phyloP scores from a whole-genome alignment of 2,113 vertebrate genomes.

The Morone chrysops region DNA sequence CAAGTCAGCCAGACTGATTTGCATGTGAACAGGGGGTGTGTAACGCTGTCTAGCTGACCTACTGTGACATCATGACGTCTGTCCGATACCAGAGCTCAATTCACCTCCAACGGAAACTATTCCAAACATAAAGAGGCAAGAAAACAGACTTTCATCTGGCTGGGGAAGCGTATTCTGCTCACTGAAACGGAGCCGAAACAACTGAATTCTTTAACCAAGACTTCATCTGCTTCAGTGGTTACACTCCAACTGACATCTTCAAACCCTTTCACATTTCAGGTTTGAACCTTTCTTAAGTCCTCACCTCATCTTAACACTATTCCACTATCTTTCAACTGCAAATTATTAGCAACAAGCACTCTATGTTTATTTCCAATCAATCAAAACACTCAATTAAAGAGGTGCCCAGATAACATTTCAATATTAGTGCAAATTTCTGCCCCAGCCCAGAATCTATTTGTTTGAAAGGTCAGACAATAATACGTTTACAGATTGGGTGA shows the following conservation, averaged over 20 bases:
- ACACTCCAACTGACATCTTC: background rate
- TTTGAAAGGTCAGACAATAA: background rate
- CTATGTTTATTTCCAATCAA: too few species aligned
- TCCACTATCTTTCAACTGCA: background rate
- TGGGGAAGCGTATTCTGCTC: background rate
- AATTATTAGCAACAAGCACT: background rate
- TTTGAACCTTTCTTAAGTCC: background rate
- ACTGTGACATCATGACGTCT: slow-evolving; percentile 17
- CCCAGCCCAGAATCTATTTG: background rate
- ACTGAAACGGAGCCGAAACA: background rate
- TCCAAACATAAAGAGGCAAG: background rate
- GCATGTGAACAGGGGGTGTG: slow-evolving; percentile 58
- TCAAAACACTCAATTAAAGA: background rate
- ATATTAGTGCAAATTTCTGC: background rate
- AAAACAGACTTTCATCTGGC: background rate
- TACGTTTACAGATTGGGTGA: background rate
- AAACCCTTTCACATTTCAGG: background rate
- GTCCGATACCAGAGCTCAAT: background rate
- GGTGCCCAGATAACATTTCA: background rate
- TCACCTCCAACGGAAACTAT: background rate
- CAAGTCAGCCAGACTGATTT: slow-evolving; percentile 49
- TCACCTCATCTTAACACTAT: background rate
- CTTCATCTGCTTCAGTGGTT: background rate
- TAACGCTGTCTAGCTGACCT: slow-evolving; percentile 21
- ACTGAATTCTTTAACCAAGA: background rate